Percentiles rank a stretch among this genome's conserved stretches.
These are phyloP conservation scores for Halcyon malimbica DNA, from an alignment of 2,113 vertebrate genomes.

Conservation along the genomic window DNA sequence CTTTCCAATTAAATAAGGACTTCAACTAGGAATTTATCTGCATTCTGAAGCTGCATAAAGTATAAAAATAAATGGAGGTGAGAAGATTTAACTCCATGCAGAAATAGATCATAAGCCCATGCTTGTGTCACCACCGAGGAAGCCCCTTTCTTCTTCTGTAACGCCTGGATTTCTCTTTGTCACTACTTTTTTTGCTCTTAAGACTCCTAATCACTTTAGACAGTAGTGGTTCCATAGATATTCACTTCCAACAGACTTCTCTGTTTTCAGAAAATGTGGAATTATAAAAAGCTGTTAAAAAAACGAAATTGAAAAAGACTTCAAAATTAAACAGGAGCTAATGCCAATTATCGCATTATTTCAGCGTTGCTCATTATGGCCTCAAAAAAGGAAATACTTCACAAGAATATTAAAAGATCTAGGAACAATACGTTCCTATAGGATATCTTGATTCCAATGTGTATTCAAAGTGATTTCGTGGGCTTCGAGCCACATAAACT, in stretches of 20 bases:
- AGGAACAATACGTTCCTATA: not conserved
- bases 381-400: not conserved
- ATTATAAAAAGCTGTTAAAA: not conserved
- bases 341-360: not conserved
- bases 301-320: not conserved
- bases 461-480: not conserved
- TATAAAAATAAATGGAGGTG: not conserved
- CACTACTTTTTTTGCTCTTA: not conserved
- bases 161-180: not conserved
- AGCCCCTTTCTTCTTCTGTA: not conserved
- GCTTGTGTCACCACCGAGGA: not conserved
- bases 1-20: not conserved
- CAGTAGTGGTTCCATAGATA: not conserved
- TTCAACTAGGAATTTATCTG: not conserved
- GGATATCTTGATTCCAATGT: not conserved
- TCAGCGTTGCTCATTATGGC: not conserved
- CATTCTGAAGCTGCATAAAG: not conserved
- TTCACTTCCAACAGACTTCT: constrained; percentile 59
- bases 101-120: not conserved
- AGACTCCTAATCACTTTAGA: not conserved
- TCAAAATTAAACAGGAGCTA: not conserved
- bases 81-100: not conserved
- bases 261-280: not conserved
- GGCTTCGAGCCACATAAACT: not conserved
- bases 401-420: not conserved